Base-by-base conservation (phyloP, 2,888 invertebrate genomes). In the Celastrina argiolus region DNA sequence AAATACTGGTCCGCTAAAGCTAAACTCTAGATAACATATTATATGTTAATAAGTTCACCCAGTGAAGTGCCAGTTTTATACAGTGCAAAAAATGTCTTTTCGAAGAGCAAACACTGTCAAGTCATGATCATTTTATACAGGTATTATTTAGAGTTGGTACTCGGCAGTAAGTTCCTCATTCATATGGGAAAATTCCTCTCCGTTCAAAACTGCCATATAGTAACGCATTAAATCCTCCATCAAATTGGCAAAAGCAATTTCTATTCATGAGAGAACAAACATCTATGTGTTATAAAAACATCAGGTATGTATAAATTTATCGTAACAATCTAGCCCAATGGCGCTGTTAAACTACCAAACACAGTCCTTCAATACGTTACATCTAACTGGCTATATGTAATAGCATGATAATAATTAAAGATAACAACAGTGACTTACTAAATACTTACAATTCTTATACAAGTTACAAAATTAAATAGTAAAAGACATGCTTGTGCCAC, bases 221-320 rank as follows among this genome's bases (percentile, higher is more conserved):
- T 12, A 36, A 36, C 12, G 51, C 22, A 51, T 8, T 51, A 51
- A 58, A 58, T 58, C n/a, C 16, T 6, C 28, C 31, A 14, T 56
- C 56, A 56, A 58, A 58, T 59, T 36, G 18, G 16, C 12, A 39
- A 39, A 61, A 39, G 22, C 14, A 39, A 36, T 61, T 61, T 61
- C 18, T 61, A 61, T 61, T 61, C 61, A 61, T 61, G 36, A 61
- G 61, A 22, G 14, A 36, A 36, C 18, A 22, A n/a, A 36, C 18
- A 12, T 61, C 26, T 61, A 61, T 61, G 36, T 12, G 14, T 22
- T 61, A 39, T 61, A 61, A 61, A 59, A 61, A 61, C 14, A 12
- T 12, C 39, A 22, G 39, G 61, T 36, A 36, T 22, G 16, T 59
- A 34, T 59, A 51, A 16, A 8, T 58, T 31, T 31, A 59, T 51